Percentiles rank a stretch among this genome's conserved stretches.
Conservation (phyloP, 2,888 invertebrate genomes). For the Rhopalosiphum nymphaeae region DNA sequence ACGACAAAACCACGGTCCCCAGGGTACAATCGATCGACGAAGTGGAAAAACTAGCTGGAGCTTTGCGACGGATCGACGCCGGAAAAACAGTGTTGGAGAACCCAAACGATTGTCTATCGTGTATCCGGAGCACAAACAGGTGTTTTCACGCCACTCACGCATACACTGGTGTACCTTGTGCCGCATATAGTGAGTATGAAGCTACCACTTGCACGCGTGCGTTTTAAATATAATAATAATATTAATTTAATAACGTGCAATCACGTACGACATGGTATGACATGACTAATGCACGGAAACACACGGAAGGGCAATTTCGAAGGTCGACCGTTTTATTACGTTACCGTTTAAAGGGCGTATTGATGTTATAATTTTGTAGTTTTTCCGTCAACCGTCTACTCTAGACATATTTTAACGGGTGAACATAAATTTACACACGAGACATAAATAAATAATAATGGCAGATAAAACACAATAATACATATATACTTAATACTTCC, state of each 20-base stretch:
- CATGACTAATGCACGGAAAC: not conserved
- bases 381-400: not conserved
- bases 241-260: not conserved
- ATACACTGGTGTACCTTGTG: conserved; percentile 89
- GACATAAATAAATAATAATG: not conserved
- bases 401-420: not conserved
- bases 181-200: conserved; percentile 83
- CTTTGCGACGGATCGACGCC: conserved; percentile 69
- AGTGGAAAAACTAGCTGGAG: conserved; percentile 69
- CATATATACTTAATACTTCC: not conserved
- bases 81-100: conserved; percentile 69
- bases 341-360: not conserved
- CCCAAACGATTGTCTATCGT: conserved; percentile 79
- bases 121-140: conserved; percentile 88
- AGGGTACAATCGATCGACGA: conserved; percentile 70
- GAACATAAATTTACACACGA: not conserved
- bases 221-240: not conserved
- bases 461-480: not conserved
- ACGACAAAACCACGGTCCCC: conserved; percentile 69
- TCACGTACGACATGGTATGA: not conserved
- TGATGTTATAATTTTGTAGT: not conserved
- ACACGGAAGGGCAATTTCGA: not conserved
- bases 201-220: not conserved
- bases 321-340: not conserved
- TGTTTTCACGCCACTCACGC: conserved; percentile 93